These are phyloP conservation scores for Habropoda laboriosa DNA, from an alignment of 1,140 invertebrate species.

Conservation along the genomic window DNA sequence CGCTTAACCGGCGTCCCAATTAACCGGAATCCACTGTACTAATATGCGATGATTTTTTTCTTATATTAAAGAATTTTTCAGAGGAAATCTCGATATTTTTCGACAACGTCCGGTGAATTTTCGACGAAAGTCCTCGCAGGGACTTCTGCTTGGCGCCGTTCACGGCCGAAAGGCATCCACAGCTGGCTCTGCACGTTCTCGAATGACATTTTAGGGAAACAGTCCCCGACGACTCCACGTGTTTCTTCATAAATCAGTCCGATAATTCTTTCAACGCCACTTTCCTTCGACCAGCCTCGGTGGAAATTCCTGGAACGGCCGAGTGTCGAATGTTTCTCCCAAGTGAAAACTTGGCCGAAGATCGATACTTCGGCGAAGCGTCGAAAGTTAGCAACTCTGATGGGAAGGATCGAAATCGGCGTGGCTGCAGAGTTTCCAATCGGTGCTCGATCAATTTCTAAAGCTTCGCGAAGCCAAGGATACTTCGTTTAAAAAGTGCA, in stretches of 20 bases:
- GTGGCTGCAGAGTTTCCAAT: slow-evolving; percentile 7
- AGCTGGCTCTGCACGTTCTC: slow-evolving; percentile 20
- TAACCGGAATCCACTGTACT: too few relatives aligned
- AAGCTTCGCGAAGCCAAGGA: slow-evolving; percentile 21
- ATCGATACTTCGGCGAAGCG: background rate
- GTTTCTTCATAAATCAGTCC: slow-evolving; percentile 33
- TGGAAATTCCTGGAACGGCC: background rate
- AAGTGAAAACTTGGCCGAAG: background rate
- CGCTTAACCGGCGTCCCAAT: too few relatives aligned
- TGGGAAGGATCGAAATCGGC: slow-evolving; percentile 4
- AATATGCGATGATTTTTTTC: too few relatives aligned
- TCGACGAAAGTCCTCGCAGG: too few relatives aligned
- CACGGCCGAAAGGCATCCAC: background rate
- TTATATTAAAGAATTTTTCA: too few relatives aligned
- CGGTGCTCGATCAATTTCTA: slow-evolving; percentile 24
- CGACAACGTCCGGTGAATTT: too few relatives aligned
- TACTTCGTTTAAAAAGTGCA: background rate
- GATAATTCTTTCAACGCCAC: slow-evolving; percentile 44
- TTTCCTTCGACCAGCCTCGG: background rate
- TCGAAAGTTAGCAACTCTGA: background rate
- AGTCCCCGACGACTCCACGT: background rate
- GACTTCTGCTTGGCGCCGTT: background rate
- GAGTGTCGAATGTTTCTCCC: too few relatives aligned
- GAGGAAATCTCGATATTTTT: too few relatives aligned
- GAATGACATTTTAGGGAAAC: slow-evolving; percentile 21